Conservation (phyloP, 53 echinoderm and acorn worm genomes). For the Stichopus horrens region DNA sequence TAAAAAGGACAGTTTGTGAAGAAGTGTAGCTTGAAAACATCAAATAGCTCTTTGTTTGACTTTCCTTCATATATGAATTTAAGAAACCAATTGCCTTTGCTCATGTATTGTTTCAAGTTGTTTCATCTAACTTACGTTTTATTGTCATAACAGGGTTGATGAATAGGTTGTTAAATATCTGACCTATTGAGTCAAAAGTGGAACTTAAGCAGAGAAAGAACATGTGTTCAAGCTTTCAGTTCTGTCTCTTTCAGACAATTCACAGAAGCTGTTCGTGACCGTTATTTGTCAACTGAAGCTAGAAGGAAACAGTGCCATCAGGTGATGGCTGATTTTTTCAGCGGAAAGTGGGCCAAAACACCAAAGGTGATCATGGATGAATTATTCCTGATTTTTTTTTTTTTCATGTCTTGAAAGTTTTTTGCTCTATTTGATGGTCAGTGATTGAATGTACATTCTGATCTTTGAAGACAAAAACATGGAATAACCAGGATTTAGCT, state of each 20-base stretch:
- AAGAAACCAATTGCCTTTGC: no score
- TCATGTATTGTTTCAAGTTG: background rate
- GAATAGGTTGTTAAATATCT: background rate
- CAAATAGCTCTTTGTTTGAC: no score
- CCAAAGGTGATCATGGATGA: conserved; percentile 48
- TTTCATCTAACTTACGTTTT: background rate
- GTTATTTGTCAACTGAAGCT: conserved; percentile 72
- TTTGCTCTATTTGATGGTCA: no score
- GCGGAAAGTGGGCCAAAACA: conserved; percentile 76
- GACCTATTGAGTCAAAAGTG: background rate
- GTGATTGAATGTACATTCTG: no score
- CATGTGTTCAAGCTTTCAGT: background rate
- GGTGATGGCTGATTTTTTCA: conserved; percentile 89
- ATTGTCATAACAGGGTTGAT: background rate
- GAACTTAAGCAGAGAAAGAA: background rate
- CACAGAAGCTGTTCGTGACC: conserved; percentile 81
- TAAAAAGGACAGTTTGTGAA: no score
- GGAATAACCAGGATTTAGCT: no score
- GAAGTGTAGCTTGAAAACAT: no score
- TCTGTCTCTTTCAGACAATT: conserved; percentile 72
- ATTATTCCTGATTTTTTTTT: no score
- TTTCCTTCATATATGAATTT: no score
- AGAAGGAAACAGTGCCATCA: conserved; percentile 61
- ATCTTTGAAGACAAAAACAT: no score
- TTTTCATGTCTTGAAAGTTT: no score